Percentiles rank a stretch among this genome's conserved stretches.
phyloP scores from a whole-genome alignment of 2,888 invertebrate species.

The Amblyteles armatorius region DNA sequence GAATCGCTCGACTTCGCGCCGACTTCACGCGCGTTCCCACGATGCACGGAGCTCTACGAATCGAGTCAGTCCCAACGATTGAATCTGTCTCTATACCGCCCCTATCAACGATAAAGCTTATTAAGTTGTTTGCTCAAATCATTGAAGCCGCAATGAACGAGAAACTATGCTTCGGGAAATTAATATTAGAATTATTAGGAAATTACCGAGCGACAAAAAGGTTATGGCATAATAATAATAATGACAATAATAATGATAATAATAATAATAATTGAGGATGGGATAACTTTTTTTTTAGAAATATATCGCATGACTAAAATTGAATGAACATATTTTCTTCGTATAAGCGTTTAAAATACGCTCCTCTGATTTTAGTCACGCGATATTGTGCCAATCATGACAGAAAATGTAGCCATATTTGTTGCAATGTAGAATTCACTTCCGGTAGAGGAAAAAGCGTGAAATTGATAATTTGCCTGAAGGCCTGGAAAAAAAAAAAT shows the following conservation, averaged over 20 bases:
- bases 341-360: not conserved
- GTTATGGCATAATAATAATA: not conserved
- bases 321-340: not conserved
- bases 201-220: not conserved
- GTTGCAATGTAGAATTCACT: not conserved
- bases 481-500: not conserved
- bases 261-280: not conserved
- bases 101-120: not conserved
- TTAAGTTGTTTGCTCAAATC: not conserved
- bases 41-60: not conserved
- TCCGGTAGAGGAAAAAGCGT: not conserved
- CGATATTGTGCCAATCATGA: not conserved
- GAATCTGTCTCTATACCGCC: not conserved
- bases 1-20: not conserved
- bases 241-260: no score
- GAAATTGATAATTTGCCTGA: not conserved
- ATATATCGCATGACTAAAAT: not conserved
- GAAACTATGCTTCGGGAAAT: not conserved
- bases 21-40: conserved; percentile 6
- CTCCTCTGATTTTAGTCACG: not conserved
- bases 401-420: not conserved
- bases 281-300: not conserved
- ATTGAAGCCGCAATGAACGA: not conserved
- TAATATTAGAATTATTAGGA: not conserved
- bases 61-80: not conserved